A percentile compares a stretch with the other conserved stretches of the same genome.
phyloP scores from a whole-genome alignment of 2,113 vertebrate genomes.

The Corythornis cristatus region DNA sequence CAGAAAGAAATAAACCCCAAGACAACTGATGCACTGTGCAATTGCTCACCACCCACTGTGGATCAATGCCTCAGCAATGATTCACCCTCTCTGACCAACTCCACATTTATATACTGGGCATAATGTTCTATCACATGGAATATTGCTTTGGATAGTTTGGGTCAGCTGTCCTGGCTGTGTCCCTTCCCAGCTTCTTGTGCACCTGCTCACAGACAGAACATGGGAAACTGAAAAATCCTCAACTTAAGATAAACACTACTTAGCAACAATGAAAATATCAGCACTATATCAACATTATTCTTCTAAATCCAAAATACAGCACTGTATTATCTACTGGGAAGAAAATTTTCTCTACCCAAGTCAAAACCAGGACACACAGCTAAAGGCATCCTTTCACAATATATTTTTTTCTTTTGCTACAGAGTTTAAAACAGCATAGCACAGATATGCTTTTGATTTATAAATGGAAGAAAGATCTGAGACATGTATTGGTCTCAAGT shows the following conservation, averaged over 20 bases:
- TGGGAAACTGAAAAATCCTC: background rate
- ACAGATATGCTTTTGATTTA: conserved; percentile 29
- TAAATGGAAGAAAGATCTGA: conserved; percentile 33
- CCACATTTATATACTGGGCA: background rate
- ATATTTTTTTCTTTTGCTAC: background rate
- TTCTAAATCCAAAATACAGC: background rate
- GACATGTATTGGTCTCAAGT: background rate
- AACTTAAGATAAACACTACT: background rate
- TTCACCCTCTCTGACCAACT: background rate
- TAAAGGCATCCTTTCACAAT: conserved; percentile 31
- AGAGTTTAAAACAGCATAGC: conserved; percentile 35
- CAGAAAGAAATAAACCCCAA: background rate
- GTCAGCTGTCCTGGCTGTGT: background rate
- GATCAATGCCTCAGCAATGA: background rate
- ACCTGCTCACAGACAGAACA: background rate
- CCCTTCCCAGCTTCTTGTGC: background rate
- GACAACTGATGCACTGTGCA: background rate
- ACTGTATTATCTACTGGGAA: background rate
- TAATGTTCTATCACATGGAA: background rate
- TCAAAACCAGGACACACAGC: background rate
- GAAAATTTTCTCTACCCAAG: background rate
- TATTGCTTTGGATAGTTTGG: background rate
- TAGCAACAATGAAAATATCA: background rate
- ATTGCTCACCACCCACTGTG: background rate
- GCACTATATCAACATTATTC: background rate